phyloP scores from a whole-genome alignment of 92 coral and sea anemone genomes.

The Diadumene lineata region DNA sequence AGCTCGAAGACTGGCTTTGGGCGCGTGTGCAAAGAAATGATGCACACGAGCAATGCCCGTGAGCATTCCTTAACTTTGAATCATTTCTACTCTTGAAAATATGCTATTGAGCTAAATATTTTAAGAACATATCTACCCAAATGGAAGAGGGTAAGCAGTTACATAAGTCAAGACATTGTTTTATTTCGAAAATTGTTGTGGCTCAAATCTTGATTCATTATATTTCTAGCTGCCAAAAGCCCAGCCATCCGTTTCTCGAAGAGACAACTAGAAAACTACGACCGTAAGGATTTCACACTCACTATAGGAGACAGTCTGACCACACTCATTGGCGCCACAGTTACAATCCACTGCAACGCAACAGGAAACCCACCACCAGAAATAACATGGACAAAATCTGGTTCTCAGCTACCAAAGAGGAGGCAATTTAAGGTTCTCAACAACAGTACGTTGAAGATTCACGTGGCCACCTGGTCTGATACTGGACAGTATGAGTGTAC shows the following conservation, averaged over 20 bases:
- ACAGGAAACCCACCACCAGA: slow-evolving; percentile 80
- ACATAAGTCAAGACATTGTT: no score
- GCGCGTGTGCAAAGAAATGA: no score
- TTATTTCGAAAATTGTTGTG: no score
- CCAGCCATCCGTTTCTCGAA: slow-evolving; percentile 73
- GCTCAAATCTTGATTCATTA: no score
- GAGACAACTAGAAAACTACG: slow-evolving; percentile 56
- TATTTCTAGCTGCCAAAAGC: slow-evolving; percentile 65
- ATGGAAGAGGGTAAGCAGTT: no score
- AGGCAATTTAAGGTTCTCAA: slow-evolving; percentile 26
- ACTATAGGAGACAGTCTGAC: slow-evolving; percentile 78
- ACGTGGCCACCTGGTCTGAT: slow-evolving; percentile 57
- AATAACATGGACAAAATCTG: slow-evolving; percentile 78
- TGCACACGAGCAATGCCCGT: no score
- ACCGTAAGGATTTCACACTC: slow-evolving; percentile 35
- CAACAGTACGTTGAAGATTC: slow-evolving; percentile 57
- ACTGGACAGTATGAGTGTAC: slow-evolving; percentile 70
- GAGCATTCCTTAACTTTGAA: no score
- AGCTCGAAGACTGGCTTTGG: no score
- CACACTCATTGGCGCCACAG: slow-evolving; percentile 66
- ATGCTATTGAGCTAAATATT: no score
- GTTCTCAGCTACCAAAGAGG: slow-evolving; percentile 18
- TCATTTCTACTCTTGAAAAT: no score
- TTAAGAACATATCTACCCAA: no score
- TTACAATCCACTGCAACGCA: slow-evolving; percentile 67